A percentile compares a stretch with the other conserved stretches of the same genome.
These are phyloP conservation scores for Anoplopoma fimbria DNA, from an alignment of 2,113 vertebrate genomes.

Conservation along the genomic window DNA sequence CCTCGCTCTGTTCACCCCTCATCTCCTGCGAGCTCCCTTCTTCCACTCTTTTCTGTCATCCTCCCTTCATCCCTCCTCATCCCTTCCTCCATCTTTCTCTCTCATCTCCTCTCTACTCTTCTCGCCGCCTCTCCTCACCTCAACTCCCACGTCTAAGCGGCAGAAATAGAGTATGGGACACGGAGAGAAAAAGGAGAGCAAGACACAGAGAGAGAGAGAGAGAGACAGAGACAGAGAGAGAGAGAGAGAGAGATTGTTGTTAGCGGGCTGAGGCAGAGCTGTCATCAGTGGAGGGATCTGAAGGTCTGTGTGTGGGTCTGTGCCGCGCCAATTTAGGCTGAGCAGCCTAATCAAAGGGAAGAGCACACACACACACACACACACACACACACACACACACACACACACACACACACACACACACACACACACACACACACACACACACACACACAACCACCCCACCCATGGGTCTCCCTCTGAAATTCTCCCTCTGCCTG, in stretches of 20 bases:
- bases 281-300: slow-evolving; percentile 82
- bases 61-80: slow-evolving; percentile 60
- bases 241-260: slow-evolving; percentile 71
- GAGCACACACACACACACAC: slow-evolving; percentile 35
- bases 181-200: slow-evolving; percentile 65
- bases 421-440: too few species aligned
- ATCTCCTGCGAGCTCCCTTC: slow-evolving; percentile 61
- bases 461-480: slow-evolving; percentile 51
- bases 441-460: neutral
- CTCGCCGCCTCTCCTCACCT: slow-evolving; percentile 66
- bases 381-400: neutral
- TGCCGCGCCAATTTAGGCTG: slow-evolving; percentile 80
- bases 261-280: slow-evolving; percentile 80
- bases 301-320: slow-evolving; percentile 75
- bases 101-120: slow-evolving; percentile 62
- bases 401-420: slow-evolving; percentile 10
- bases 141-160: slow-evolving; percentile 76
- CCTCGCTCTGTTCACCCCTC: slow-evolving; percentile 66
- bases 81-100: slow-evolving; percentile 46
- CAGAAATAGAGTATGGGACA: slow-evolving; percentile 72
- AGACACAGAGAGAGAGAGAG: slow-evolving; percentile 56
- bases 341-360: slow-evolving; percentile 82
- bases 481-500: slow-evolving; percentile 41
- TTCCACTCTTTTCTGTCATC: slow-evolving; percentile 54
- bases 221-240: slow-evolving; percentile 56